Evolutionary conservation across 1,140 invertebrate genomes (phyloP), one percentile per base, ranked within the genome.

Genomic region (Mamestra configurata): DNA sequence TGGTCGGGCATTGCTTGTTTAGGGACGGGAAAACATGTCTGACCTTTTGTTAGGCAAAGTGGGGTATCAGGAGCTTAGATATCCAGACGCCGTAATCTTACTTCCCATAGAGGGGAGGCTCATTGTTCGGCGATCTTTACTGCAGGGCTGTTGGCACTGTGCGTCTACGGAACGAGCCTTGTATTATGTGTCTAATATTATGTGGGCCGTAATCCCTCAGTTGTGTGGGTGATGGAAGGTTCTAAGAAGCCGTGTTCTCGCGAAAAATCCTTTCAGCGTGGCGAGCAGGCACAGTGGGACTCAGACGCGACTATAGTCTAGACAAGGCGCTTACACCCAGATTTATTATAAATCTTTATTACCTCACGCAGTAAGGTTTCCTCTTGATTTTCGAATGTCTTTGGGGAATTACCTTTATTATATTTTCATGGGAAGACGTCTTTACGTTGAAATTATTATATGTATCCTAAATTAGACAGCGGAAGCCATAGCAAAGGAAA

Each of bases 261-360:
- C 75, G 79, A 83, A 79, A 85, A 85, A 85, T 82, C 82, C 78
- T 79, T 68, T n/a, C n/a, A n/a, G 27, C 27, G 43, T 71, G 76
- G 51, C 61, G 20, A 61, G 68, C 40, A 35, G 6, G 22, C 64
- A 40, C 31, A 35, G 4, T 3, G 40, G 49, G 40, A 59, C 55
- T 79, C 43, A 66, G 22, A 40, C 81, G 31, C 46, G 84, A n/a
- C n/a, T n/a, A n/a, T n/a, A n/a, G n/a, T 85, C 84, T 85, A 85
- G 84, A 83, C 84, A 59, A 37, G 31, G 57, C 22, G 49, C 59
- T 75, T 57, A 77, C 18, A 37, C 13, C 40, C 40, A 75, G 57
- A 78, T 82, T 78, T 73, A 79, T 73, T 64, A 51, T 64, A 73
- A 79, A 73, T 66, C 71, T 53, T 43, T 61, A 55, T 72, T 73